phyloP scores from a whole-genome alignment of 2,888 invertebrate species.

The Euplagia quadripunctaria region DNA sequence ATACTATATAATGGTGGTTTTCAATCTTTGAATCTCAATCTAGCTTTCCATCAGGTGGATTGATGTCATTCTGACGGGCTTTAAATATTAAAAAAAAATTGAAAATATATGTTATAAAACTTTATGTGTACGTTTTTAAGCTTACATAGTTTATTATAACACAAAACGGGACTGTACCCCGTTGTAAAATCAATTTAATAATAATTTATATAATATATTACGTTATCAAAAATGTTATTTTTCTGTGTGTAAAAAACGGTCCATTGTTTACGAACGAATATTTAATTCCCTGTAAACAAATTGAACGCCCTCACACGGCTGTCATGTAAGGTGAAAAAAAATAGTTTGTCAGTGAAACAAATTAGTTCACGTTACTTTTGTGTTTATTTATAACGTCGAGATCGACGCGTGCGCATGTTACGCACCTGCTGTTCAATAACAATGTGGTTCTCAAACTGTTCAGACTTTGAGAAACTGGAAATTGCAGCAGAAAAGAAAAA shows the following conservation, averaged over 20 bases:
- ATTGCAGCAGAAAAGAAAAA: not conserved
- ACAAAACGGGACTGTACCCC: too few relatives aligned
- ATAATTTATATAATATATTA: too few relatives aligned
- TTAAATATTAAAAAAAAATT: too few relatives aligned
- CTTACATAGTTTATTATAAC: too few relatives aligned
- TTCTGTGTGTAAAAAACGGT: not conserved
- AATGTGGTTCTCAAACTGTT: conserved; percentile 63
- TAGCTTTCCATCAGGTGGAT: too few relatives aligned
- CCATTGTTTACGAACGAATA: conserved; percentile 1
- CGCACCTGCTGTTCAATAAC: conserved; percentile 70
- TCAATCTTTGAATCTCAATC: too few relatives aligned
- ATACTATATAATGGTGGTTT: too few relatives aligned
- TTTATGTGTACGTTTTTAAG: too few relatives aligned
- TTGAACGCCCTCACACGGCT: conserved; percentile 35
- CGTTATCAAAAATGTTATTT: not conserved
- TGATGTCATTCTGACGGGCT: too few relatives aligned
- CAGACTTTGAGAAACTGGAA: not conserved
- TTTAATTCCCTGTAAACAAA: conserved; percentile 10
- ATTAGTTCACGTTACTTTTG: conserved; percentile 52
- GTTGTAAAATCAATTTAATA: too few relatives aligned
- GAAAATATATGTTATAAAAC: too few relatives aligned
- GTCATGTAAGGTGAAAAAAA: conserved; percentile 49
- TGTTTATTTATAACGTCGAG: conserved; percentile 48
- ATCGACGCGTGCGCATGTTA: conserved; percentile 68
- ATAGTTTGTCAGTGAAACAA: conserved; percentile 55